Percentiles rank a stretch among this genome's conserved stretches.
phyloP scores from a whole-genome alignment of 2,113 vertebrate species.

The Coptodon bakossiorum region DNA sequence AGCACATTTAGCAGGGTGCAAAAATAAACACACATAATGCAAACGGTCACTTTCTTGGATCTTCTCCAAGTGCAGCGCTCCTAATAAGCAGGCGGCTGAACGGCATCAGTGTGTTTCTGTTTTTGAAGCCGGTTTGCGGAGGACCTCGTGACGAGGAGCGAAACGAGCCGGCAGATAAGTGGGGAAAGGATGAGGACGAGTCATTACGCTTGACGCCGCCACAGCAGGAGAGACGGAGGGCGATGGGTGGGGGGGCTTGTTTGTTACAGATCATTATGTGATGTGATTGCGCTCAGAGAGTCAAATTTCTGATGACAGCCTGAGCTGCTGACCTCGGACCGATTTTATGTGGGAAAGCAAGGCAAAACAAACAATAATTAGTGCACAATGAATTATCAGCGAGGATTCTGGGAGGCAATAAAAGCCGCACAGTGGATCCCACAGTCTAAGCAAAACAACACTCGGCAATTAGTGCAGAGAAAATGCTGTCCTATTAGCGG shows the following conservation, averaged over 20 bases:
- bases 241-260: not conserved
- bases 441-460: not conserved
- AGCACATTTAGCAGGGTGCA: not conserved
- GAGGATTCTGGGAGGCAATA: not conserved
- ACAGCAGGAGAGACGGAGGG: not conserved
- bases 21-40: not conserved
- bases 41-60: not conserved
- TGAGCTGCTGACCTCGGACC: not conserved
- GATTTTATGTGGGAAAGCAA: not conserved
- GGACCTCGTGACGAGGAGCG: not conserved
- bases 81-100: not conserved
- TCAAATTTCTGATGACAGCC: not conserved
- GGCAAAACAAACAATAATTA: conserved; percentile 27
- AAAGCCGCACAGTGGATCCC: not conserved
- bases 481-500: not conserved
- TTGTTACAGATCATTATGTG: conserved; percentile 39
- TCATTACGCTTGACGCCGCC: not conserved
- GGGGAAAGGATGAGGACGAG: not conserved
- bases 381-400: not conserved
- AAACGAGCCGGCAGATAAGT: not conserved
- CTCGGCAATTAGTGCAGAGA: not conserved
- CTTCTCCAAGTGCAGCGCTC: not conserved
- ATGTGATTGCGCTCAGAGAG: not conserved
- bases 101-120: not conserved
- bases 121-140: not conserved